Evolutionary conservation across 2,888 invertebrate genomes (phyloP).

Genomic region (Microctonus brassicae): DNA sequence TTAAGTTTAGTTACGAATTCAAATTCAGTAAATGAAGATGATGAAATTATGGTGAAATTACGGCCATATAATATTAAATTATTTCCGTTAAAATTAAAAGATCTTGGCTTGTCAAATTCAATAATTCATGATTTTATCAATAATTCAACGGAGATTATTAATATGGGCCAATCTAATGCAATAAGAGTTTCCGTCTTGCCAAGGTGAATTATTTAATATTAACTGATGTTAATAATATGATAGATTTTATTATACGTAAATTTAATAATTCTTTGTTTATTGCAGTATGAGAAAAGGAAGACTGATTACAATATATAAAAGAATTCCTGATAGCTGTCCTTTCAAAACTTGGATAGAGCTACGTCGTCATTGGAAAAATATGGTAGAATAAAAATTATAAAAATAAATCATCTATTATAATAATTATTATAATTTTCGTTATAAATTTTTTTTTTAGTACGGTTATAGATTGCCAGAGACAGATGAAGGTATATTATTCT

Average conservation of each 20-base stretch:
- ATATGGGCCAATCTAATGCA: slow-evolving; percentile 44
- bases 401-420: not conserved
- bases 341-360: slow-evolving; percentile 60
- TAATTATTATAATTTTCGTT: not conserved
- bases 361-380: slow-evolving; percentile 66
- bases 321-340: slow-evolving; percentile 53
- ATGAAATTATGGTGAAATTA: slow-evolving; percentile 46
- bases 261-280: slow-evolving; percentile 14
- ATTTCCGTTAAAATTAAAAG: slow-evolving; percentile 49
- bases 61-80: slow-evolving; percentile 48
- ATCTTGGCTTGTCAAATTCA: slow-evolving; percentile 43
- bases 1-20: slow-evolving; percentile 41
- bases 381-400: slow-evolving; percentile 52
- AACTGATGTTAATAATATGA: slow-evolving; percentile 15
- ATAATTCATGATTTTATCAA: slow-evolving; percentile 50
- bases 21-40: slow-evolving; percentile 51
- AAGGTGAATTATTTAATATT: slow-evolving; percentile 53
- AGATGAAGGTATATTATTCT: slow-evolving; percentile 54
- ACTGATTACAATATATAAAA: slow-evolving; percentile 56
- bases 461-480: slow-evolving; percentile 62
- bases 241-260: no score
- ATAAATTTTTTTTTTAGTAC: slow-evolving; percentile 51
- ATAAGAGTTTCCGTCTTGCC: slow-evolving; percentile 60
- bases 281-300: slow-evolving; percentile 58
- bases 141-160: slow-evolving; percentile 49